Conservation (phyloP, 2,888 invertebrate genomes). For the Glyphotaelius pellucidus region DNA sequence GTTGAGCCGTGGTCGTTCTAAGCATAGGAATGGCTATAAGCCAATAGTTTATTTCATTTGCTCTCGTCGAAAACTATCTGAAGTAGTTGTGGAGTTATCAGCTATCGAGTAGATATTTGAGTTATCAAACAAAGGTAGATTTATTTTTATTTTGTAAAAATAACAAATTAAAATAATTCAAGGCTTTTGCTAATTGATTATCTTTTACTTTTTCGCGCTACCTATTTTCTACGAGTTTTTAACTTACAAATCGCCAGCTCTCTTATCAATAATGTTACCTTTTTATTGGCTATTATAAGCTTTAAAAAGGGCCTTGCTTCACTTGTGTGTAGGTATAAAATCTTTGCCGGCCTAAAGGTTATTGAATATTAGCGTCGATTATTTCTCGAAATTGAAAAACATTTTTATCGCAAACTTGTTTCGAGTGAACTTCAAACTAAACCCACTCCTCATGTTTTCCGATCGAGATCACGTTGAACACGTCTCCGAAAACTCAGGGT, state of each 20-base stretch:
- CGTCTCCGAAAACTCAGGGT: no score
- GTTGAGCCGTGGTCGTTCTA: no score
- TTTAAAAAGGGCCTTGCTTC: neutral
- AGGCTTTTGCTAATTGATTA: no score
- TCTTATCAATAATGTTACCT: neutral
- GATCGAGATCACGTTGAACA: constrained; percentile 10
- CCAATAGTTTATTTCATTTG: no score
- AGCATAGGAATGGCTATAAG: no score
- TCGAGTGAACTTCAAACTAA: constrained; percentile 10
- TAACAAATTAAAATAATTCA: no score
- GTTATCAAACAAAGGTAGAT: neutral
- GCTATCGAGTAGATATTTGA: no score
- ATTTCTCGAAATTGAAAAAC: neutral
- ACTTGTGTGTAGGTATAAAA: neutral
- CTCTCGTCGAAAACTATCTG: no score
- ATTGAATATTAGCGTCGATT: neutral
- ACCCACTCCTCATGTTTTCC: neutral
- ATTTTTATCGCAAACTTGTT: neutral
- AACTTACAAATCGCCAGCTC: neutral
- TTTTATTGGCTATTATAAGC: neutral
- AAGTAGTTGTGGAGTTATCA: no score
- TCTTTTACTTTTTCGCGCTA: neutral
- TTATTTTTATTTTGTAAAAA: no score
- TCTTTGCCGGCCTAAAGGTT: neutral
- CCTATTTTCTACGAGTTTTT: neutral